Evolutionary conservation across 2,797 vertebrate genomes (phyloP).

Genomic region (Sebastolobus alascanus): DNA sequence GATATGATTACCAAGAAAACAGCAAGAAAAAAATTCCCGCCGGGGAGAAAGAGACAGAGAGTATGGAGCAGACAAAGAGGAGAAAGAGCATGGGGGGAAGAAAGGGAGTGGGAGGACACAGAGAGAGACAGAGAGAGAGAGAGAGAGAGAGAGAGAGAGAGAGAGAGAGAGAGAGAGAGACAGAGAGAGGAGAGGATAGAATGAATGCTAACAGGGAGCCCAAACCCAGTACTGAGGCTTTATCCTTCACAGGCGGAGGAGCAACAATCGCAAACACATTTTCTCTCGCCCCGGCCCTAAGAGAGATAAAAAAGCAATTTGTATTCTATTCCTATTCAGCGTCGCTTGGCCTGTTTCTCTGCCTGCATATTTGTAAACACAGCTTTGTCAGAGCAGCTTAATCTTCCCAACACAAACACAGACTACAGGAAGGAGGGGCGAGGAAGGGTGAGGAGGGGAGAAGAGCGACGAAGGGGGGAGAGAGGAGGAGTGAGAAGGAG

Average conservation of each 20-base stretch:
- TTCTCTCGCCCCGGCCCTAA: slow-evolving; percentile 87
- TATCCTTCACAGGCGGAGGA: slow-evolving; percentile 89
- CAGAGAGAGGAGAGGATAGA: slow-evolving; percentile 77
- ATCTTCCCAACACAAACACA: slow-evolving; percentile 88
- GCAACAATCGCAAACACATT: slow-evolving; percentile 89
- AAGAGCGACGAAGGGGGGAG: slow-evolving; percentile 33
- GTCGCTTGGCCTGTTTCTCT: slow-evolving; percentile 88
- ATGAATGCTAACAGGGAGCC: slow-evolving; percentile 87
- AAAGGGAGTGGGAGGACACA: slow-evolving; percentile 76
- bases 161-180: slow-evolving; percentile 66
- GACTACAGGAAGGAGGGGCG: slow-evolving; percentile 77
- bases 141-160: slow-evolving; percentile 58
- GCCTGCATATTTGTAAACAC: slow-evolving; percentile 90
- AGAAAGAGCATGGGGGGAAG: slow-evolving; percentile 73
- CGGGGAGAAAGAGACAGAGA: slow-evolving; percentile 71
- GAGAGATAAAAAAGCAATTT: slow-evolving; percentile 91
- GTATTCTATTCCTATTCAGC: slow-evolving; percentile 90
- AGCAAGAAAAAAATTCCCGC: slow-evolving; percentile 70
- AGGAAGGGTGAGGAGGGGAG: slow-evolving; percentile 62
- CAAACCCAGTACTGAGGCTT: slow-evolving; percentile 85
- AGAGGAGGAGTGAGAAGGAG: slow-evolving; percentile 39
- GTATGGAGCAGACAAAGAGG: slow-evolving; percentile 75
- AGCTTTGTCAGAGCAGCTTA: slow-evolving; percentile 88
- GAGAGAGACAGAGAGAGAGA: slow-evolving; percentile 44
- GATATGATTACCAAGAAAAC: slow-evolving; percentile 86